Conservation (phyloP, 2,797 vertebrate genomes). For the Coreius guichenoti region DNA sequence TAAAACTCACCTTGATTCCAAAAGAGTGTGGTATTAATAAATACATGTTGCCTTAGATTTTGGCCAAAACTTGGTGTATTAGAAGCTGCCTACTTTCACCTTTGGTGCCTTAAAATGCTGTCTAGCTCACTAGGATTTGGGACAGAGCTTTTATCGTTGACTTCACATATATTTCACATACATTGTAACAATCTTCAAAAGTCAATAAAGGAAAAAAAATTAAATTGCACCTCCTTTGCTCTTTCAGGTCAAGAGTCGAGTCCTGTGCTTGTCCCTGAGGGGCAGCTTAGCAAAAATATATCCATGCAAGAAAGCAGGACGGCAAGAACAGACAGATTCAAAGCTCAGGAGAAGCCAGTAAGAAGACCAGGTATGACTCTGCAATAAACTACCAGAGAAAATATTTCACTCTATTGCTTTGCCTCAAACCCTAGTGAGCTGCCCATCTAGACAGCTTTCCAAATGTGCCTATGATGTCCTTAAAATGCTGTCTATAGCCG, state of each 20-base stretch:
- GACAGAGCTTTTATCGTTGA: not conserved
- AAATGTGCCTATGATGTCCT: not conserved
- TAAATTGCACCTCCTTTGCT: not conserved
- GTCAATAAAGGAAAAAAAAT: not conserved
- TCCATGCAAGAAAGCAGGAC: conserved; percentile 72
- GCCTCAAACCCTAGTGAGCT: not conserved
- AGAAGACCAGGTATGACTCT: conserved; percentile 83
- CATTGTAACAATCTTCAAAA: conserved; percentile 32
- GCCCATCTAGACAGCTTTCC: not conserved
- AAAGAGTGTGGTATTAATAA: not conserved
- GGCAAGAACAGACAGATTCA: conserved; percentile 66
- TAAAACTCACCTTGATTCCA: not conserved
- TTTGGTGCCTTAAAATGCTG: not conserved
- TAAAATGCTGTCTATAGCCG: not conserved
- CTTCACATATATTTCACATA: not conserved
- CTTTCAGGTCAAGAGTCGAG: conserved; percentile 85
- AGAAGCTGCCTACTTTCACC: not conserved
- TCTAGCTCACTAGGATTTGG: not conserved
- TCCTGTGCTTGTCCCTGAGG: conserved; percentile 79
- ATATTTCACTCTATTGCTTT: not conserved
- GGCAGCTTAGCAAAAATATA: conserved; percentile 76
- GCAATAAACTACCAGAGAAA: not conserved
- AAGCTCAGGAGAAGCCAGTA: conserved; percentile 69
- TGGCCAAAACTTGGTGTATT: not conserved
- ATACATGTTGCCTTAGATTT: not conserved